phyloP scores from a whole-genome alignment of 2,888 invertebrate species.

The Melanostoma mellinum region DNA sequence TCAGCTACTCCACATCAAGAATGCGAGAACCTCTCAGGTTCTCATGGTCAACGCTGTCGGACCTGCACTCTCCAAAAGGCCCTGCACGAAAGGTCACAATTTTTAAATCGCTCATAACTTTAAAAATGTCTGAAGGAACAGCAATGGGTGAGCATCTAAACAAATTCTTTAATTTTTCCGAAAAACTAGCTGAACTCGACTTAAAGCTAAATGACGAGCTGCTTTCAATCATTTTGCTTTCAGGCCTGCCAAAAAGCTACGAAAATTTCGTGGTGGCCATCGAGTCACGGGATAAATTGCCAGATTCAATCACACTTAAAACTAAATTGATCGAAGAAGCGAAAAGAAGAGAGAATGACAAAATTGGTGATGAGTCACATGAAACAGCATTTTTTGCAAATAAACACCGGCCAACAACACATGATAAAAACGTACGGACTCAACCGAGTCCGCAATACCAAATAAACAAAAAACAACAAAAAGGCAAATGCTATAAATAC shows the following conservation, averaged over 20 bases:
- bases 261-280: constrained; percentile 20
- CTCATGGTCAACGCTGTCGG: not conserved
- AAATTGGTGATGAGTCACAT: constrained; percentile 1
- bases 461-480: constrained; percentile 4
- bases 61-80: constrained; percentile 1
- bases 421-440: too few species aligned
- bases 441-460: constrained; percentile 3
- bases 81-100: constrained; percentile 25
- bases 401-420: not conserved
- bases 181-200: constrained; percentile 15
- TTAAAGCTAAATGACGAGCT: constrained; percentile 17
- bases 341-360: constrained; percentile 26
- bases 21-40: too few species aligned
- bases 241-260: not conserved
- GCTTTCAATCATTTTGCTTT: constrained; percentile 15
- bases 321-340: constrained; percentile 46
- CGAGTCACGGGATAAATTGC: constrained; percentile 19
- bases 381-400: constrained; percentile 40
- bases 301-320: constrained; percentile 22
- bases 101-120: constrained; percentile 25
- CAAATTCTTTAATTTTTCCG: too few species aligned
- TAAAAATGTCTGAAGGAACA: too few species aligned
- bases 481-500: constrained; percentile 39
- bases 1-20: constrained; percentile 28
- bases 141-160: too few species aligned